phyloP scores from a whole-genome alignment of 2,797 vertebrate species.

The Chrosomus eos region DNA sequence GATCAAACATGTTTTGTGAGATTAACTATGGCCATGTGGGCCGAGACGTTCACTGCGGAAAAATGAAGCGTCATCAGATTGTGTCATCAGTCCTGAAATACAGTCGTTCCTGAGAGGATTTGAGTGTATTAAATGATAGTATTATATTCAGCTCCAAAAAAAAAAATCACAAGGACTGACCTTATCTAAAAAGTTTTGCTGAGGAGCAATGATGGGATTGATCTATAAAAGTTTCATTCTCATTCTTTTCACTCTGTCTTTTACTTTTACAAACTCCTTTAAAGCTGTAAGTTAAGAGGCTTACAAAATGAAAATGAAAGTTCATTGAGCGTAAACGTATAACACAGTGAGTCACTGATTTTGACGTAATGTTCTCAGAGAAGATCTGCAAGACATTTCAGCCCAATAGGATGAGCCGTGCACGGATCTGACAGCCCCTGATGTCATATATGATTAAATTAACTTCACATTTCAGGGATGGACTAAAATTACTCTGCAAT shows the following conservation, averaged over 20 bases:
- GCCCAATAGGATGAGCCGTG: neutral
- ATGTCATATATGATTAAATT: conserved; percentile 33
- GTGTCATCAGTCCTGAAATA: conserved; percentile 12
- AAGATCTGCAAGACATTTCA: conserved; percentile 6
- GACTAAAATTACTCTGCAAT: neutral
- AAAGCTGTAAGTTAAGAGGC: conserved; percentile 20
- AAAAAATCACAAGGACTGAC: neutral
- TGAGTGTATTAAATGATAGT: neutral
- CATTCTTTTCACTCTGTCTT: neutral
- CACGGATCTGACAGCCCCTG: neutral
- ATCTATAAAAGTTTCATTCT: conserved; percentile 28
- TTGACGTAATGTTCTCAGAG: conserved; percentile 2
- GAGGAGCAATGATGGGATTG: conserved; percentile 2
- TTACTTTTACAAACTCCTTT: conserved; percentile 8
- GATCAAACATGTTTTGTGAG: neutral
- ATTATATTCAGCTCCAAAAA: neutral
- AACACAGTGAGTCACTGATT: conserved; percentile 11
- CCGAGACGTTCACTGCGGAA: too few species aligned
- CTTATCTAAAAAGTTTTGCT: conserved; percentile 3
- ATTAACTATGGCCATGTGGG: neutral
- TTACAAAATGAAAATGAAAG: conserved; percentile 30
- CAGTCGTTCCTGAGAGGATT: conserved; percentile 22
- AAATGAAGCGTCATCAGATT: neutral
- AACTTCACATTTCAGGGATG: conserved; percentile 44
- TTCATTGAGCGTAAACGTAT: conserved; percentile 14